Evolutionary conservation across 2,888 invertebrate genomes (phyloP).

Genomic region (Eristalis pertinax): DNA sequence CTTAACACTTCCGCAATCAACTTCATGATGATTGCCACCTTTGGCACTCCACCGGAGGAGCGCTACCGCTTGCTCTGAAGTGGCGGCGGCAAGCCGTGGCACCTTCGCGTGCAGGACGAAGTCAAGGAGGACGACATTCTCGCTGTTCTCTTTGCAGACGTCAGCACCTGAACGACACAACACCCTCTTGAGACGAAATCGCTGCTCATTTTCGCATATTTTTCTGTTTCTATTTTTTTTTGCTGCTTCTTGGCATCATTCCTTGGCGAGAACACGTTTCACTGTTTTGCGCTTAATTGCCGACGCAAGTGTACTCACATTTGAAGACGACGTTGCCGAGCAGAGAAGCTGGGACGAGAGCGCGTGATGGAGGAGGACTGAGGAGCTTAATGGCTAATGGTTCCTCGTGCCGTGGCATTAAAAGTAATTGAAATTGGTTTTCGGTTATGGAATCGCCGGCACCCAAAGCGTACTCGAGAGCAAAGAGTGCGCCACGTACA

Average conservation of each 20-base stretch:
- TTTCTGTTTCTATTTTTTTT: conserved; percentile 6
- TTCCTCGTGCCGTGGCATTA: conserved; percentile 52
- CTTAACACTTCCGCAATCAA: conserved; percentile 62
- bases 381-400: conserved; percentile 29
- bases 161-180: conserved; percentile 28
- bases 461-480: no score
- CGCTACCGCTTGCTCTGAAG: conserved; percentile 4
- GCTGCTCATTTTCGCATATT: conserved; percentile 46
- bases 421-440: conserved; percentile 71
- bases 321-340: conserved; percentile 7
- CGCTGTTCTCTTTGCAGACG: conserved; percentile 13
- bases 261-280: conserved; percentile 23
- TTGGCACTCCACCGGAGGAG: conserved; percentile 11
- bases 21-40: conserved; percentile 61
- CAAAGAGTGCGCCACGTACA: neutral
- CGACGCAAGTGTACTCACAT: conserved; percentile 38
- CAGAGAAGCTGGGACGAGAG: neutral
- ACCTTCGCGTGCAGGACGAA: neutral
- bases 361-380: neutral
- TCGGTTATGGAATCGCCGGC: conserved; percentile 37
- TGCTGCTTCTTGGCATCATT: conserved; percentile 19
- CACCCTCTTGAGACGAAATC: conserved; percentile 62
- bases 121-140: neutral
- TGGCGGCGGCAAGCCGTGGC: neutral
- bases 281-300: conserved; percentile 50